Evolutionary conservation across 2,888 invertebrate genomes (phyloP).

Genomic region (Trichacis sp.): DNA sequence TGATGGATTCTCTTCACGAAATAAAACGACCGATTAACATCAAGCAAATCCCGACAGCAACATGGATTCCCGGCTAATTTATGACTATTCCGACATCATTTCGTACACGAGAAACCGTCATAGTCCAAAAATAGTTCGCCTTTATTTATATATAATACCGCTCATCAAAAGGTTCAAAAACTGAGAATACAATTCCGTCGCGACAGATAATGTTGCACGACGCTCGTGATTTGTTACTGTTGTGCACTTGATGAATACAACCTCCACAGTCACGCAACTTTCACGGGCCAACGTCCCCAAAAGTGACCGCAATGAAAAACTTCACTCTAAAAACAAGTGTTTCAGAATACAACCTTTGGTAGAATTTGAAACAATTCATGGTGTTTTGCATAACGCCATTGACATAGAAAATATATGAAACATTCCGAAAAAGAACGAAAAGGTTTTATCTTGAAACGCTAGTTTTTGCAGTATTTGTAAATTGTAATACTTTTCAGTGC

Average conservation of each 20-base stretch:
- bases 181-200: too few species aligned
- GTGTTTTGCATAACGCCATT: too few species aligned
- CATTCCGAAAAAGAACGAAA: too few species aligned
- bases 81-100: neutral
- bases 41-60: neutral
- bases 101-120: constrained; percentile 3
- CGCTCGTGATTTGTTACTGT: neutral
- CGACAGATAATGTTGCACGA: constrained; percentile 1
- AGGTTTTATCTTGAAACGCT: too few species aligned
- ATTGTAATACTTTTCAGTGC: too few species aligned
- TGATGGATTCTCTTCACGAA: neutral
- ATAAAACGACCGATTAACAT: neutral
- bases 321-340: too few species aligned
- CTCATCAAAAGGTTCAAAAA: too few species aligned
- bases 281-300: neutral
- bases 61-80: constrained; percentile 1
- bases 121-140: neutral
- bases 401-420: too few species aligned
- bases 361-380: too few species aligned
- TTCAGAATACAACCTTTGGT: too few species aligned
- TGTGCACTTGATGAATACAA: neutral
- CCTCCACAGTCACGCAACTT: neutral
- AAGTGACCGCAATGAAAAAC: neutral
- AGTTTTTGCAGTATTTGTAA: too few species aligned
- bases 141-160: too few species aligned